phyloP scores from a whole-genome alignment of 2,888 invertebrate species.

The Pasiphila rectangulata region DNA sequence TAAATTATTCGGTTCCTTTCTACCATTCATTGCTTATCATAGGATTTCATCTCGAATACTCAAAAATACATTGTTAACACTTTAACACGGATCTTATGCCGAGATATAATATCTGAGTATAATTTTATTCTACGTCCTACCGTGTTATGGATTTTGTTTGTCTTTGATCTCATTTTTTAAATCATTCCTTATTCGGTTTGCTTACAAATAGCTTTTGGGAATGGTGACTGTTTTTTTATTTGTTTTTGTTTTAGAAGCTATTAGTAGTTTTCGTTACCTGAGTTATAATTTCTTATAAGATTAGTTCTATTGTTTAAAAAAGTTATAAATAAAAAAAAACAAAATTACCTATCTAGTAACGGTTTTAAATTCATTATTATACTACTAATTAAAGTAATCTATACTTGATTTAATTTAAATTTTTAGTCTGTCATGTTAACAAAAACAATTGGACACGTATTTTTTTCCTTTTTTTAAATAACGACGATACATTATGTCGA shows the following conservation, averaged over 20 bases:
- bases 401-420: too few relatives aligned
- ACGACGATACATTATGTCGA: too few relatives aligned
- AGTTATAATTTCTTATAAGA: too few relatives aligned
- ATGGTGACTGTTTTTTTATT: constrained; percentile 15
- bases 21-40: constrained; percentile 30
- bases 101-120: constrained; percentile 49
- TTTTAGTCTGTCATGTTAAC: too few relatives aligned
- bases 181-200: constrained; percentile 28
- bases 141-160: constrained; percentile 43
- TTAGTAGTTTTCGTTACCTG: too few relatives aligned
- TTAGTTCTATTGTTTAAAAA: too few relatives aligned
- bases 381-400: too few relatives aligned
- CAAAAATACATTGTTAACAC: constrained; percentile 60
- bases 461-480: too few relatives aligned
- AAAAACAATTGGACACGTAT: too few relatives aligned
- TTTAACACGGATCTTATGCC: constrained; percentile 57
- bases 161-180: constrained; percentile 36
- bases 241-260: constrained; percentile 1
- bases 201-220: constrained; percentile 28
- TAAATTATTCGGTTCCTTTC: constrained; percentile 19
- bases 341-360: too few relatives aligned
- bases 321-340: too few relatives aligned
- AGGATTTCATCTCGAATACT: constrained; percentile 27
- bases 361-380: too few relatives aligned
- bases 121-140: constrained; percentile 56